Conservation (phyloP, 2,113 vertebrate species). For the Saccopteryx leptura region DNA sequence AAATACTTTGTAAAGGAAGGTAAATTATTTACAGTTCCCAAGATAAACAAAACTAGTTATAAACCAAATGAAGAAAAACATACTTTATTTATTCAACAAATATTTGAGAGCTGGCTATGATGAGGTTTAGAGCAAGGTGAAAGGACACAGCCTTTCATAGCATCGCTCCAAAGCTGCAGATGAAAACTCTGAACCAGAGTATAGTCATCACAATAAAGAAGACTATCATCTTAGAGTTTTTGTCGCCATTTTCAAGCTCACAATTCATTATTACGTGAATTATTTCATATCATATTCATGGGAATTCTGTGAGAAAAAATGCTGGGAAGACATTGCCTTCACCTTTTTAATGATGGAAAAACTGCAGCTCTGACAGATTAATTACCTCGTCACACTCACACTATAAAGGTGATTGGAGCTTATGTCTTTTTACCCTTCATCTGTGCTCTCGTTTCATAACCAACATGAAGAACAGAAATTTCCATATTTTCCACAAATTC, state of each 20-base stretch:
- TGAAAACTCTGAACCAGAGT: background rate
- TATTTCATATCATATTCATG: background rate
- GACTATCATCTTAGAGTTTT: background rate
- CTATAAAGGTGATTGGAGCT: background rate
- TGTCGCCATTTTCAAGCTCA: background rate
- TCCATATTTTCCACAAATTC: background rate
- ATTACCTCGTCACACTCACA: background rate
- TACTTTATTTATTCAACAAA: background rate
- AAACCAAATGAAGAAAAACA: slow-evolving; percentile 59
- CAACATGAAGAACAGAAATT: background rate
- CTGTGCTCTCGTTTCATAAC: background rate
- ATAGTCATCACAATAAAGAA: background rate
- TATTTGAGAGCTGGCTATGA: background rate
- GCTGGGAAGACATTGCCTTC: background rate
- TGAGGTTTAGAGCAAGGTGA: background rate
- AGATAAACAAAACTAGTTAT: slow-evolving; percentile 55
- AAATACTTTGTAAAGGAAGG: slow-evolving; percentile 66
- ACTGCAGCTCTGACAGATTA: background rate
- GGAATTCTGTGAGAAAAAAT: background rate
- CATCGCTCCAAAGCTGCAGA: background rate
- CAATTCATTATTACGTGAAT: background rate
- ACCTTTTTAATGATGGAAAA: slow-evolving; percentile 2
- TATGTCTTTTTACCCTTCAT: background rate
- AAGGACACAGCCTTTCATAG: background rate
- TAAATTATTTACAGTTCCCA: slow-evolving; percentile 38